phyloP scores from a whole-genome alignment of 2,888 invertebrate species.

The Thyatira batis region DNA sequence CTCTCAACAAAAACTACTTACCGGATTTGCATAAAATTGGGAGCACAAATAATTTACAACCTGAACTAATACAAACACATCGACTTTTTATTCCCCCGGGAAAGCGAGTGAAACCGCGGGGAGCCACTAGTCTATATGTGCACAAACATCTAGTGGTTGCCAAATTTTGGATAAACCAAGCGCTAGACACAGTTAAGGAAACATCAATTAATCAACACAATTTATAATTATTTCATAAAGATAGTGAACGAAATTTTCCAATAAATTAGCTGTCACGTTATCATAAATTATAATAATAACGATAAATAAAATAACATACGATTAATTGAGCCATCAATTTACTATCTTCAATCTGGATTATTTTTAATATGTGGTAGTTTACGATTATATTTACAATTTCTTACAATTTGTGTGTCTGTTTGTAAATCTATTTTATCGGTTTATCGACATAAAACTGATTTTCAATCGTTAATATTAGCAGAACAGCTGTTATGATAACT shows the following conservation, averaged over 20 bases:
- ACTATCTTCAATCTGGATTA: neutral
- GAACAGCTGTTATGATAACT: no score
- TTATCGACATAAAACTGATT: neutral
- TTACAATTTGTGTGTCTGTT: neutral
- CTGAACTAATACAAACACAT: no score
- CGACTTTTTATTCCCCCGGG: no score
- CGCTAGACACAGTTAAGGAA: neutral
- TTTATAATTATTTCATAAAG: neutral
- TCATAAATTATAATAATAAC: neutral
- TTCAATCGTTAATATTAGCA: no score
- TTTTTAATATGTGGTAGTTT: neutral
- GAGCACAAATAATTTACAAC: no score
- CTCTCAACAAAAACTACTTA: no score
- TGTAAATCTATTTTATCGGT: neutral
- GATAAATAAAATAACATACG: neutral
- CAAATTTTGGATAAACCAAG: neutral
- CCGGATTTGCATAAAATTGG: no score
- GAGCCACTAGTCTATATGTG: no score
- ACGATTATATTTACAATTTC: neutral
- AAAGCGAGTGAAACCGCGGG: no score
- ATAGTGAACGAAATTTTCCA: neutral
- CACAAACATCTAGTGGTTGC: no score
- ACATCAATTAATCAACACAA: neutral
- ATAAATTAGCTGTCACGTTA: neutral
- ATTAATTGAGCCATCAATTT: neutral